Conservation (phyloP, 2,888 invertebrate genomes). For the Dascillus cervinus region DNA sequence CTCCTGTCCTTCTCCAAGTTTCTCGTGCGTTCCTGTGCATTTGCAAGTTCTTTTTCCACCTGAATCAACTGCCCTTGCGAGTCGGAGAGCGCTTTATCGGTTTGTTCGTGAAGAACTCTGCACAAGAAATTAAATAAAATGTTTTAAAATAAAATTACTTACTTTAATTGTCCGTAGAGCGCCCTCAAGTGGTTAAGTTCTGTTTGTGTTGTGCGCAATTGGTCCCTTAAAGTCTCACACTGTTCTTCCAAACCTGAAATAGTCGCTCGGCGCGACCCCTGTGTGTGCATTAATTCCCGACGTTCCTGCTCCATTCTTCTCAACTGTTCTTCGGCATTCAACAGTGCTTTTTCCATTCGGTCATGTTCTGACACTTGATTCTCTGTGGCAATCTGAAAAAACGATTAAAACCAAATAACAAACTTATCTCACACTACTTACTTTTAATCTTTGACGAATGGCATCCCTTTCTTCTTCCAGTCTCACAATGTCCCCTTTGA, state of each 20-base stretch:
- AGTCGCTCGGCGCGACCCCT: conserved; percentile 46
- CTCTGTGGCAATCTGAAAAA: conserved; percentile 34
- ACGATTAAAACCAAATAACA: background rate
- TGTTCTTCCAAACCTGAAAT: conserved; percentile 50
- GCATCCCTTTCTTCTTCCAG: conserved; percentile 54
- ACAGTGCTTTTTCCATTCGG: conserved; percentile 43
- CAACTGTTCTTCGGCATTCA: conserved; percentile 46
- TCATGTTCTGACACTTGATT: conserved; percentile 45
- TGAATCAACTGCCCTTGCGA: conserved; percentile 59
- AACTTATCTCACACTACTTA: conserved; percentile 22
- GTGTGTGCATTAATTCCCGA: conserved; percentile 46
- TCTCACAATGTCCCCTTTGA: conserved; percentile 48
- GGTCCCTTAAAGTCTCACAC: conserved; percentile 45
- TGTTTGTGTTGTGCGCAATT: conserved; percentile 43
- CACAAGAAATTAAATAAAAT: conserved; percentile 13
- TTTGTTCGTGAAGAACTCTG: conserved; percentile 69
- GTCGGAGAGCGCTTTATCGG: conserved; percentile 63
- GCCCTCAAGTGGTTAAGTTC: conserved; percentile 49
- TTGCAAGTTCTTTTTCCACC: conserved; percentile 55
- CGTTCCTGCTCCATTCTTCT: conserved; percentile 49
- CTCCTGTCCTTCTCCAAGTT: conserved; percentile 52
- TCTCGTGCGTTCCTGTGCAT: conserved; percentile 51
- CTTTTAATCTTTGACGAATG: conserved; percentile 50
- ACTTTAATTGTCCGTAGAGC: conserved; percentile 54
- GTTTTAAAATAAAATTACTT: conserved; percentile 17